Percentiles rank a stretch among this genome's conserved stretches.
Evolutionary conservation across 1,140 invertebrate genomes (phyloP).

Genomic region (Hetaerina americana): DNA sequence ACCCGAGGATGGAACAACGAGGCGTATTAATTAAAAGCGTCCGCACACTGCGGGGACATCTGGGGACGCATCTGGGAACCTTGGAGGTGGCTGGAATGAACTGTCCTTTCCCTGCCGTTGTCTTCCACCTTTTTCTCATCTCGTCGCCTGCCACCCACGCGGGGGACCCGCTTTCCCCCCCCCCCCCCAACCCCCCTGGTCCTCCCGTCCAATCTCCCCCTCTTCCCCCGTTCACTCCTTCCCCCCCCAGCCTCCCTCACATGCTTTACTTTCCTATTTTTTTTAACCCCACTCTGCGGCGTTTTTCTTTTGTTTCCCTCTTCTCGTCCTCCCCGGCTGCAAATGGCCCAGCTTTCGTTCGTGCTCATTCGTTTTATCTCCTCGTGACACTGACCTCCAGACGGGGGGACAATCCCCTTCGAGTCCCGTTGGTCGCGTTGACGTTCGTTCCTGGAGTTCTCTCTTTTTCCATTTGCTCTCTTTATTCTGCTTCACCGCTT

Average conservation of each 20-base stretch:
- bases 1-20: background rate
- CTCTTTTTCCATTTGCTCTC: background rate
- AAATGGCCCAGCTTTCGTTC: too few species aligned
- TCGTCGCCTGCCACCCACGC: too few species aligned
- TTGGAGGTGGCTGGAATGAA: background rate
- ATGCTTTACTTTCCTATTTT: too few species aligned
- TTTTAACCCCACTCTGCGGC: too few species aligned
- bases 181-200: background rate
- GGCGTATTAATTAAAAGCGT: background rate
- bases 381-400: too few species aligned
- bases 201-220: background rate
- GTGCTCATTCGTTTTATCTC: too few species aligned
- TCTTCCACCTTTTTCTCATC: too few species aligned
- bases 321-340: background rate
- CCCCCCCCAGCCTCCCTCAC: background rate
- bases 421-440: too few species aligned
- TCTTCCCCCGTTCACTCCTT: background rate
- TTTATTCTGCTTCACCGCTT: background rate
- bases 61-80: background rate
- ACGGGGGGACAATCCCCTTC: too few species aligned
- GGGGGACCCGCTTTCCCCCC: too few species aligned
- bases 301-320: too few species aligned
- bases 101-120: background rate
- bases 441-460: background rate
- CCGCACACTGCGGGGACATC: background rate